Conservation (phyloP, 2,797 vertebrate genomes). For the Leuciscus waleckii region DNA sequence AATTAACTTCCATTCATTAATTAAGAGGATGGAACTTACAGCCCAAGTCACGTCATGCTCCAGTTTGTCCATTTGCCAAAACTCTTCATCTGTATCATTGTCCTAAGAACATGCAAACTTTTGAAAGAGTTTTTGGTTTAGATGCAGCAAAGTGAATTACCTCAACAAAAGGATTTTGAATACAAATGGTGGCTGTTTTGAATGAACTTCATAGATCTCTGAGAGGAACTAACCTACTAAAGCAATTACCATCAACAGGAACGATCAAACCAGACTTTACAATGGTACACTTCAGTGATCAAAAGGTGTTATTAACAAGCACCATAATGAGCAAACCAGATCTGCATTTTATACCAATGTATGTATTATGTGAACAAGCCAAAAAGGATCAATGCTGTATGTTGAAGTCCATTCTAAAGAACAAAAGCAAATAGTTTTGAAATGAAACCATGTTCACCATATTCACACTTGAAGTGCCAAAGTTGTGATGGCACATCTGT, state of each 20-base stretch:
- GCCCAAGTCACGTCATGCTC: not conserved
- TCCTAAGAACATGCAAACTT: not conserved
- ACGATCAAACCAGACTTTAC: constrained; percentile 48
- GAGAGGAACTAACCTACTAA: constrained; percentile 14
- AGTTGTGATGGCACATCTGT: constrained; percentile 32
- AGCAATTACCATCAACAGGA: constrained; percentile 38
- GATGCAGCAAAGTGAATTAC: not conserved
- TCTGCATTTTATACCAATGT: not conserved
- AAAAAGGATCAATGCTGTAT: not conserved
- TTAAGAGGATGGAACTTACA: not conserved
- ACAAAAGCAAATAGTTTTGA: constrained; percentile 12
- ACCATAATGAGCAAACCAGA: constrained; percentile 41
- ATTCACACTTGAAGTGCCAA: constrained; percentile 33
- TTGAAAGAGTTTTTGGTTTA: not conserved
- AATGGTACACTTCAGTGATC: constrained; percentile 30
- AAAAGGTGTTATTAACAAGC: constrained; percentile 38
- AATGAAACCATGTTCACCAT: constrained; percentile 27
- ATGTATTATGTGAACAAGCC: not conserved
- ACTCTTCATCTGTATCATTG: not conserved
- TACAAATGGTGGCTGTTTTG: constrained; percentile 43
- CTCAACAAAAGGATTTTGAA: constrained; percentile 27
- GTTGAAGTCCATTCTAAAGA: not conserved
- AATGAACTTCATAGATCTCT: not conserved
- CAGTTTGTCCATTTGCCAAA: not conserved
- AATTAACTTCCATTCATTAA: not conserved